Conservation (phyloP, 2,113 vertebrate species). For the Varanus salvator region DNA sequence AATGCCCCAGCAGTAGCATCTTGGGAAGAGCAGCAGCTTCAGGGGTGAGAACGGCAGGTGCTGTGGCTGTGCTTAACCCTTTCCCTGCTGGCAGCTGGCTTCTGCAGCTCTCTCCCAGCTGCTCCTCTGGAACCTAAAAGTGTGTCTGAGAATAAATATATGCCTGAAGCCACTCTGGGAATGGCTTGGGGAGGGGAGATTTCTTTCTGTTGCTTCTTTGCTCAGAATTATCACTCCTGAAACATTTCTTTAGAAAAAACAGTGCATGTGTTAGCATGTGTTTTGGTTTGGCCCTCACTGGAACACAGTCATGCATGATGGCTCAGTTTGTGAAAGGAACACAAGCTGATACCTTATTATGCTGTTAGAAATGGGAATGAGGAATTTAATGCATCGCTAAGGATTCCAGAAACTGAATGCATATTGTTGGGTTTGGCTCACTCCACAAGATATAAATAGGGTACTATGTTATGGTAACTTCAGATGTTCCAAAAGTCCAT, state of each 20-base stretch:
- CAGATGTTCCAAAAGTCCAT: background rate
- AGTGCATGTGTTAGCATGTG: background rate
- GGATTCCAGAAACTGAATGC: fast-evolving
- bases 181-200: background rate
- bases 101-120: background rate
- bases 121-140: background rate
- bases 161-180: background rate
- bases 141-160: background rate
- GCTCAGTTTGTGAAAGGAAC: background rate
- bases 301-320: background rate
- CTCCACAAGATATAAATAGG: background rate
- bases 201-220: background rate
- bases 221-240: background rate
- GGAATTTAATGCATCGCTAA: fast-evolving
- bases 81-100: background rate
- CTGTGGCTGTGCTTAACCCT: background rate
- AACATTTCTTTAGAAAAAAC: background rate
- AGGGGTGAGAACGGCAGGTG: background rate
- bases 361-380: background rate
- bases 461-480: fast-evolving
- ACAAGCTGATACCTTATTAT: fast-evolving
- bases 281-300: background rate
- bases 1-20: background rate
- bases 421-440: constrained; percentile 13
- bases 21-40: background rate